A percentile compares a stretch with the other conserved stretches of the same genome.
Evolutionary conservation across 2,797 vertebrate genomes (phyloP).

Genomic region (Galagoides demidoff): DNA sequence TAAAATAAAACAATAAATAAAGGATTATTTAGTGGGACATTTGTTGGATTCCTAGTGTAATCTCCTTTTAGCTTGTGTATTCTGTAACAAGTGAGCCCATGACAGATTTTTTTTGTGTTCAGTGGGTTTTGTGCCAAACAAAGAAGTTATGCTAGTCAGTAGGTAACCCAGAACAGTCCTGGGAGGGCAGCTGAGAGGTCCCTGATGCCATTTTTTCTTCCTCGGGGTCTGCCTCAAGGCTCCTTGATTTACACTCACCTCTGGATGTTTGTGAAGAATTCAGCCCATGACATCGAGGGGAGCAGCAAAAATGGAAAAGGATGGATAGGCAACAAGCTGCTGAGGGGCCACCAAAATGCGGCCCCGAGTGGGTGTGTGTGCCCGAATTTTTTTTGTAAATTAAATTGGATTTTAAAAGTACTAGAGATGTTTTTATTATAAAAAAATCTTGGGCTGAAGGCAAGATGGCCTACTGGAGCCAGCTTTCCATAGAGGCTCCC

Average conservation of each 20-base stretch:
- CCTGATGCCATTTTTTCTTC: neutral
- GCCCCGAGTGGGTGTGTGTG: neutral
- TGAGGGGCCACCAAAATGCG: neutral
- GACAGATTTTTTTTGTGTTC: neutral
- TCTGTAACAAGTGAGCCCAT: neutral
- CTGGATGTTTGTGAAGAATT: slow-evolving; percentile 6
- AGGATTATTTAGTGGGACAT: neutral
- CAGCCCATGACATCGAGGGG: neutral
- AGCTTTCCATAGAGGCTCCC: no score
- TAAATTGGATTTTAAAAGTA: neutral
- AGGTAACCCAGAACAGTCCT: neutral
- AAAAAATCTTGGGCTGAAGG: neutral
- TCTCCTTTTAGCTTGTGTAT: neutral
- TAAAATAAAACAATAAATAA: neutral
- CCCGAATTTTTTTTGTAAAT: neutral
- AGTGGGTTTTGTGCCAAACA: neutral
- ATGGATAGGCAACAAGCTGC: neutral
- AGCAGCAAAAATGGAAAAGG: neutral
- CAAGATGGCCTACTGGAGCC: no score
- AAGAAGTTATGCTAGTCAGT: slow-evolving; percentile 1
- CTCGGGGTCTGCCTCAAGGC: neutral
- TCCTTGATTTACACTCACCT: neutral
- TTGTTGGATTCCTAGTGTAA: neutral
- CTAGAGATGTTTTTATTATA: neutral
- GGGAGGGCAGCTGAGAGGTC: neutral